Evolutionary conservation across 2,888 invertebrate genomes (phyloP).

Genomic region (Mamestra brassicae): DNA sequence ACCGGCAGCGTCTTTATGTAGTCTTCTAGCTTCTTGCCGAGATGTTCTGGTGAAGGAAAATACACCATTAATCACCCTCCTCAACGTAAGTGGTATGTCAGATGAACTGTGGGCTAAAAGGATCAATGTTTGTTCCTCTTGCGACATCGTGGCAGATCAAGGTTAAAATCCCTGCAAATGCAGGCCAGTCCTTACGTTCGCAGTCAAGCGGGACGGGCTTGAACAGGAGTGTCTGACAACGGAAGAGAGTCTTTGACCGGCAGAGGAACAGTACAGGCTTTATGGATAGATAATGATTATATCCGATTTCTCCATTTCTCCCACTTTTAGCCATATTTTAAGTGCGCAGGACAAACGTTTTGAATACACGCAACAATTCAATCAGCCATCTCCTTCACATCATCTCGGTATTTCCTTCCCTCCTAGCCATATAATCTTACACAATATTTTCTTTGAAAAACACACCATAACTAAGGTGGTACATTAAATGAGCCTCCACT

Average conservation of each 20-base stretch:
- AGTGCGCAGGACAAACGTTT: too few species aligned
- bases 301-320: not conserved
- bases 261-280: too few species aligned
- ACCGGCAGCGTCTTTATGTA: constrained; percentile 97
- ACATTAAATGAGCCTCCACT: not conserved
- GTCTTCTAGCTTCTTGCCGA: constrained; percentile 96
- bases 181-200: not conserved
- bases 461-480: not conserved
- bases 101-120: not conserved
- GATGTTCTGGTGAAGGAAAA: constrained; percentile 92
- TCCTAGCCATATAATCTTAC: too few species aligned
- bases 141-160: too few species aligned
- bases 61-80: not conserved
- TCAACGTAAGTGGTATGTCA: not conserved
- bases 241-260: not conserved
- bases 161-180: too few species aligned
- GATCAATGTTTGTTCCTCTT: too few species aligned
- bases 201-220: not conserved
- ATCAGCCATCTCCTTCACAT: too few species aligned
- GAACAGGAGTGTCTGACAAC: not conserved
- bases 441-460: not conserved
- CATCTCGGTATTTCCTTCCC: too few species aligned
- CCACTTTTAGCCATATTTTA: too few species aligned
- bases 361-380: too few species aligned
- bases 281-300: too few species aligned